Evolutionary conservation across 2,113 vertebrate genomes (phyloP).

Genomic region (Malurus elegans): DNA sequence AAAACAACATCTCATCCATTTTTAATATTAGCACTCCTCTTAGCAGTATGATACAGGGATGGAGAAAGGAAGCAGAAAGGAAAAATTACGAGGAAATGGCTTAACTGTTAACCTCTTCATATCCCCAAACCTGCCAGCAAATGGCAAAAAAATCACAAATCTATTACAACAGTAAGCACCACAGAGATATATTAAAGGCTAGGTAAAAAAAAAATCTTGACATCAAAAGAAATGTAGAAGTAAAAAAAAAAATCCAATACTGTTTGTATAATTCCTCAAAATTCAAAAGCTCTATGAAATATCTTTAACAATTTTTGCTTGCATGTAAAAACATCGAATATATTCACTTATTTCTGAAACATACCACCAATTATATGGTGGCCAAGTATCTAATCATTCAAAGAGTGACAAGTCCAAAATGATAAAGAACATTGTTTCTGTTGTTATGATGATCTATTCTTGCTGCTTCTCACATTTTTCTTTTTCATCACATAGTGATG

Average conservation of each 20-base stretch:
- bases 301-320: neutral
- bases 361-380: neutral
- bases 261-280: neutral
- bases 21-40: neutral
- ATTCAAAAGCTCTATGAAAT: neutral
- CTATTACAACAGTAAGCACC: neutral
- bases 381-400: neutral
- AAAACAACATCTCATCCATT: neutral
- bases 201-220: neutral
- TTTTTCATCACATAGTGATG: neutral
- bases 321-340: neutral
- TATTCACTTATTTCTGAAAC: neutral
- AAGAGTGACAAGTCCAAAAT: neutral
- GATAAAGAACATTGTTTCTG: neutral
- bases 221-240: neutral
- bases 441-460: neutral
- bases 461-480: slow-evolving; percentile 20
- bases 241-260: neutral
- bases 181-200: neutral
- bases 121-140: neutral
- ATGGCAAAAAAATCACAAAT: neutral
- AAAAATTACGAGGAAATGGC: neutral
- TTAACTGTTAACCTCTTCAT: neutral
- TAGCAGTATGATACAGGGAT: neutral
- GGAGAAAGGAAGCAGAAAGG: neutral